Conservation (phyloP, 37 sponge, comb jelly and placozoan genomes). For the Ianthella basta region DNA sequence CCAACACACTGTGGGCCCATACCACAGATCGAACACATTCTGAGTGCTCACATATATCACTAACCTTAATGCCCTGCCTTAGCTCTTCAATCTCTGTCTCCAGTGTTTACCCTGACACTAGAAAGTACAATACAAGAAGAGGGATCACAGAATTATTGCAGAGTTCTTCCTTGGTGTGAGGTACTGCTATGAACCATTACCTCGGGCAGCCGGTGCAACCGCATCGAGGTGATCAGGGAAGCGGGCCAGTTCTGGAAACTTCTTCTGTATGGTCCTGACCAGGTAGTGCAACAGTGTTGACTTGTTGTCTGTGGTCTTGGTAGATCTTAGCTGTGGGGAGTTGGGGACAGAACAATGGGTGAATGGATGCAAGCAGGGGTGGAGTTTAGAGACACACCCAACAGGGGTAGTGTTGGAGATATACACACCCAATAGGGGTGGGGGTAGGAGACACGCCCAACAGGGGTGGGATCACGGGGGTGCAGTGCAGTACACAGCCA, state of each 20-base stretch:
- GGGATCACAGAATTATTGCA: neutral
- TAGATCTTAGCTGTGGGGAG: conserved; percentile 53
- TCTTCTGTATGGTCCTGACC: conserved; percentile 64
- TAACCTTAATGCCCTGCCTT: conserved; percentile 47
- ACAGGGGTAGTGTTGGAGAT: no score
- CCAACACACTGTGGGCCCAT: neutral
- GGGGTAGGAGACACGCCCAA: no score
- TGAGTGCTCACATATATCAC: neutral
- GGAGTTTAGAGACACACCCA: neutral
- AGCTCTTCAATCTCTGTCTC: conserved; percentile 73
- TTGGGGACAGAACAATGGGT: neutral
- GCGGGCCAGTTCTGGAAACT: conserved; percentile 56
- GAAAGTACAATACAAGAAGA: neutral
- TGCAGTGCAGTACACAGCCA: neutral
- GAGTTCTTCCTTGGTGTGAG: neutral
- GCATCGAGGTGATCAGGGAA: conserved; percentile 54
- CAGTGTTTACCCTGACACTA: conserved; percentile 82
- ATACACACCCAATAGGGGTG: no score
- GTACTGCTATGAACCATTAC: conserved; percentile 18
- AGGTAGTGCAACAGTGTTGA: conserved; percentile 76
- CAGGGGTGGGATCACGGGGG: no score
- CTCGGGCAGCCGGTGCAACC: conserved; percentile 66
- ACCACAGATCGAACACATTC: neutral
- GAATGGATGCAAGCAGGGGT: neutral
- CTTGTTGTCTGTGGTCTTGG: conserved; percentile 70